These are phyloP conservation scores for Galeruca laticollis DNA, from an alignment of 2,888 invertebrate genomes.

Conservation along the genomic window DNA sequence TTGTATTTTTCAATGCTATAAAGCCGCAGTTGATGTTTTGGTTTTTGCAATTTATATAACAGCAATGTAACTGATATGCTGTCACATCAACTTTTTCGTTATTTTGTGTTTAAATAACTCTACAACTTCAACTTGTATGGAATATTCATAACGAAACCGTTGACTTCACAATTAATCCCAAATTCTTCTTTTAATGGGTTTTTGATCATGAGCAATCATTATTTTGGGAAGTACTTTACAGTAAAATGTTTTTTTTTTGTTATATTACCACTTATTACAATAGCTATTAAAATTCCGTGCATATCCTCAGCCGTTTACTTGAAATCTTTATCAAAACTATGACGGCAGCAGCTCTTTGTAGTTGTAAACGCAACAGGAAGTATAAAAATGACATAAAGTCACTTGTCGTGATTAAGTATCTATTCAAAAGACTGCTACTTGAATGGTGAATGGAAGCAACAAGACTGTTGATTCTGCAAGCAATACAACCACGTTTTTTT, in stretches of 20 bases:
- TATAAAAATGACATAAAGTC: constrained; percentile 40
- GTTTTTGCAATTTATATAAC: not conserved
- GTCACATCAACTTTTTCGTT: not conserved
- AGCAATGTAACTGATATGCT: not conserved
- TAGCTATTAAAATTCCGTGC: constrained; percentile 30
- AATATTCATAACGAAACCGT: not conserved
- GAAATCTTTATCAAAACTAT: constrained; percentile 42
- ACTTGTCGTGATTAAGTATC: constrained; percentile 38
- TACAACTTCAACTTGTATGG: too few relatives aligned
- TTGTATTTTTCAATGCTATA: too few relatives aligned
- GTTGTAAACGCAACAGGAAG: constrained; percentile 43
- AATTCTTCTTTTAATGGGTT: not conserved
- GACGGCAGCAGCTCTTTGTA: constrained; percentile 40
- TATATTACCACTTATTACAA: constrained; percentile 23
- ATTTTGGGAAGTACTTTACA: too few relatives aligned
- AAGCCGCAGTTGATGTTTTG: too few relatives aligned
- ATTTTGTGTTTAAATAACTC: not conserved
- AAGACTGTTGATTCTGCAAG: not conserved
- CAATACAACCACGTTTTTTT: not conserved
- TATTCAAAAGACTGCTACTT: constrained; percentile 32
- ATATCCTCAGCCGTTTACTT: constrained; percentile 31
- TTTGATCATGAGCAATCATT: too few relatives aligned
- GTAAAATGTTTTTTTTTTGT: not conserved
- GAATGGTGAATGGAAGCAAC: constrained; percentile 27
- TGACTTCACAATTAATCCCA: not conserved